These are phyloP conservation scores for Aphaenogaster ashmeadi DNA, from an alignment of 1,140 invertebrate genomes.

Conservation along the genomic window DNA sequence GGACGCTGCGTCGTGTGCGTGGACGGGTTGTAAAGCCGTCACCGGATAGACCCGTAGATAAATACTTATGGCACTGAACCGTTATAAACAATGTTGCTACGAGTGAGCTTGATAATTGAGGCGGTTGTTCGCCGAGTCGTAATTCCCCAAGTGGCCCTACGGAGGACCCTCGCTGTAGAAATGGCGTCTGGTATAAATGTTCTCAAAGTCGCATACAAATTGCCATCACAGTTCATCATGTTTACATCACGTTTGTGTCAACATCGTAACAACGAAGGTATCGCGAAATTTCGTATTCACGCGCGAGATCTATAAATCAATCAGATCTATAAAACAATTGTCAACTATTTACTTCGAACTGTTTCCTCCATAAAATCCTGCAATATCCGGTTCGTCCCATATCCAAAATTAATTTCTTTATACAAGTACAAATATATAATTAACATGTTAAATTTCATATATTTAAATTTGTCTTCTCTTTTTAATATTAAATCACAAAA, in stretches of 20 bases:
- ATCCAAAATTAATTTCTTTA: background rate
- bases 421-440: conserved; percentile 1
- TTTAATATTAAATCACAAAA: background rate
- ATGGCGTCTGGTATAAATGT: conserved; percentile 42
- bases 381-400: background rate
- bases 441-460: background rate
- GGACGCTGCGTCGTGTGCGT: conserved; percentile 29
- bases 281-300: conserved; percentile 11
- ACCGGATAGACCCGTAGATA: conserved; percentile 67
- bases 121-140: conserved; percentile 67
- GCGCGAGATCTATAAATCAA: conserved; percentile 14
- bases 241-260: conserved; percentile 35
- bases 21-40: conserved; percentile 71
- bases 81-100: conserved; percentile 76
- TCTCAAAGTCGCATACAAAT: conserved; percentile 25
- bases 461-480: background rate
- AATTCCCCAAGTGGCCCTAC: conserved; percentile 45
- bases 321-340: background rate
- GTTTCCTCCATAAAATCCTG: background rate
- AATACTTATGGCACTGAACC: conserved; percentile 63
- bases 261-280: conserved; percentile 4
- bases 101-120: conserved; percentile 76
- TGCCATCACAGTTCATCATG: background rate
- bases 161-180: conserved; percentile 14
- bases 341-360: background rate